Evolutionary conservation across 2,797 vertebrate species (phyloP).

Genomic region (Harpagifer antarcticus): DNA sequence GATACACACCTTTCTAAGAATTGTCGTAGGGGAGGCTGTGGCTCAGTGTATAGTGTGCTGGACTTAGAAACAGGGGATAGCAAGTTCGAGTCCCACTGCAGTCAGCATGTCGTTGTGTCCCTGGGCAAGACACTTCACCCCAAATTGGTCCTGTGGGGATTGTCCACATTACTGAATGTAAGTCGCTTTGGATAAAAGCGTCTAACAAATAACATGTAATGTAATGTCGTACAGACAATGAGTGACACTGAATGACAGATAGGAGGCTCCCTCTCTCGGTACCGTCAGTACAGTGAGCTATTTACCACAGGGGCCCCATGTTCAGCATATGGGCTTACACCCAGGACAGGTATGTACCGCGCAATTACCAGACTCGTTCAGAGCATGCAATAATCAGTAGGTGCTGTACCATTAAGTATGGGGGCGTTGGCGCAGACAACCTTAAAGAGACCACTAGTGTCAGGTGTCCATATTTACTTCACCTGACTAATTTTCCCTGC

Average conservation of each 20-base stretch:
- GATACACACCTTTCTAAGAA: neutral
- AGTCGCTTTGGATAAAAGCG: no score
- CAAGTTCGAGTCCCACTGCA: no score
- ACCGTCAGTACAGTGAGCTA: slow-evolving; percentile 31
- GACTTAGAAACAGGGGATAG: no score
- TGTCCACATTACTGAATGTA: no score
- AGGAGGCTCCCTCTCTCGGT: slow-evolving; percentile 40
- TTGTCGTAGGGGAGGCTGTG: neutral
- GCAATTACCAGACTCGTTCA: slow-evolving; percentile 77
- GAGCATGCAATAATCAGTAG: slow-evolving; percentile 79
- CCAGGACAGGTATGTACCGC: slow-evolving; percentile 82
- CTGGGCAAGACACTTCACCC: no score
- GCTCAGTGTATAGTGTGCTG: no score
- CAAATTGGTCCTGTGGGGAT: no score
- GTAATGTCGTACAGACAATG: neutral
- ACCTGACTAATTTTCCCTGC: slow-evolving; percentile 53
- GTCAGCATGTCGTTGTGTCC: no score
- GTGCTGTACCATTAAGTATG: slow-evolving; percentile 71
- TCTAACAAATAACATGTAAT: no score
- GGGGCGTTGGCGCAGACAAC: slow-evolving; percentile 63
- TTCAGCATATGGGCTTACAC: slow-evolving; percentile 76
- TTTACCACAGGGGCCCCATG: slow-evolving; percentile 61
- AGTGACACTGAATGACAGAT: slow-evolving; percentile 49
- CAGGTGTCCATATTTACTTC: slow-evolving; percentile 71
- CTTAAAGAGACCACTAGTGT: slow-evolving; percentile 69